phyloP scores from a whole-genome alignment of 1,140 invertebrate genomes.

The Drosophila nannoptera region DNA sequence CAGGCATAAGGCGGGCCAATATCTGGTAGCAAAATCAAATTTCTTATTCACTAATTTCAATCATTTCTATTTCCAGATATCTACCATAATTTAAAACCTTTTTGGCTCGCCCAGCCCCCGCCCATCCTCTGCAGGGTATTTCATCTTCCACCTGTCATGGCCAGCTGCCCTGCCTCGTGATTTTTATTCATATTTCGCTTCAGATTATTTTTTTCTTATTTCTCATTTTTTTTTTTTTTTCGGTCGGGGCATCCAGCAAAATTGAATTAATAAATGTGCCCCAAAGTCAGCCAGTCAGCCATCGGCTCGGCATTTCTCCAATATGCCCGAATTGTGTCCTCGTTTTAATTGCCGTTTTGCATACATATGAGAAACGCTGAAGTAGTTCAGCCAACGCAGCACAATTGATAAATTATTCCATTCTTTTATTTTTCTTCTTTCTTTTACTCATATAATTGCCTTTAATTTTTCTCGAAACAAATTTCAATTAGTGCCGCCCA shows the following conservation, averaged over 20 bases:
- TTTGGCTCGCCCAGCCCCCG: too few relatives aligned
- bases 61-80: too few relatives aligned
- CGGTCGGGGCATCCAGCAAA: constrained; percentile 4
- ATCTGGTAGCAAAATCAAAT: too few relatives aligned
- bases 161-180: background rate
- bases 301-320: constrained; percentile 1
- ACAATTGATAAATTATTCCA: constrained; percentile 44
- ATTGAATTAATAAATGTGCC: constrained; percentile 46
- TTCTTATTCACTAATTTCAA: too few relatives aligned
- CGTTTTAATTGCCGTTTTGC: constrained; percentile 47
- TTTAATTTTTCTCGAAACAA: background rate
- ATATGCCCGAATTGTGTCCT: constrained; percentile 15
- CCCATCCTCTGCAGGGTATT: background rate
- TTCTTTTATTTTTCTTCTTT: constrained; percentile 22
- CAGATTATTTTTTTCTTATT: background rate
- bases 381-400: constrained; percentile 26
- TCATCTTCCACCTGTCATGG: background rate
- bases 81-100: too few relatives aligned
- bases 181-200: constrained; percentile 32
- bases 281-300: constrained; percentile 18
- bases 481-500: constrained; percentile 17
- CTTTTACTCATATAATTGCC: constrained; percentile 6
- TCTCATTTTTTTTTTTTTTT: too few relatives aligned
- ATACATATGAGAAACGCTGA: constrained; percentile 30
- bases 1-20: too few relatives aligned